Base-by-base conservation (phyloP, 2,113 vertebrate genomes). In the Actenoides lindsayi region DNA sequence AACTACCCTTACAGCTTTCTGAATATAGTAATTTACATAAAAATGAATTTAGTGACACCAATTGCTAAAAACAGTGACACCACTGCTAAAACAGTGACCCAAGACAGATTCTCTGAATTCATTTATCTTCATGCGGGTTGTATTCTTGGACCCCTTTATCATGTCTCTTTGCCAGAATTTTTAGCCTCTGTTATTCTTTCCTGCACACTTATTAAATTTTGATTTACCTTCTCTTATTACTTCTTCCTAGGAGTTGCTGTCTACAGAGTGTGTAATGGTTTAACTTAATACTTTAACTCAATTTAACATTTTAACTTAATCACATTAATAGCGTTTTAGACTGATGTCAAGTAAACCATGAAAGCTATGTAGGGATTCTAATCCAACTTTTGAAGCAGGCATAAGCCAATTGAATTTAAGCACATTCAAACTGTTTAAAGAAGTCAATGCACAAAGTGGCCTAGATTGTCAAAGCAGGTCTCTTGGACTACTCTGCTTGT, bases 11-110 rank as follows among this genome's bases (percentile, higher is more conserved):
- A 83, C 77, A 96, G 91, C 93, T 97, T 95, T 94, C 87, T 94
- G 85, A 97, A 96, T 93, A 93, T 59, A 46, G 83, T 96, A 97
- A 98, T 98, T 97, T 98, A 95, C 94, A 97, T 97, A 96, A 97
- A 97, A 97, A 98, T 97, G 70, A 88, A 97, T 98, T 98, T 97
- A 97, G 95, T 96, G 96, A 97, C 79, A 96, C 41, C 54, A 87
- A 37, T 96, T 94, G 48, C 48, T 48, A 48, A 70, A 92, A 92
- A 71, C 37, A 33, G n/a, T 57, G 18, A 3, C 31, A 23, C 20
- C 48, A 23, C 48, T 48, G 48, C 48, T 94, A 70, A 92, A 92
- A 71, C n/a, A 33, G n/a, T 57, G 18, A 3, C 31, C 16, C 37
- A 23, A 57, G 35, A 65, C 37, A 79, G 21, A 19, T 59, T 64